These are phyloP conservation scores for Silurus glanis DNA, from an alignment of 2,113 vertebrate species.

Conservation along the genomic window DNA sequence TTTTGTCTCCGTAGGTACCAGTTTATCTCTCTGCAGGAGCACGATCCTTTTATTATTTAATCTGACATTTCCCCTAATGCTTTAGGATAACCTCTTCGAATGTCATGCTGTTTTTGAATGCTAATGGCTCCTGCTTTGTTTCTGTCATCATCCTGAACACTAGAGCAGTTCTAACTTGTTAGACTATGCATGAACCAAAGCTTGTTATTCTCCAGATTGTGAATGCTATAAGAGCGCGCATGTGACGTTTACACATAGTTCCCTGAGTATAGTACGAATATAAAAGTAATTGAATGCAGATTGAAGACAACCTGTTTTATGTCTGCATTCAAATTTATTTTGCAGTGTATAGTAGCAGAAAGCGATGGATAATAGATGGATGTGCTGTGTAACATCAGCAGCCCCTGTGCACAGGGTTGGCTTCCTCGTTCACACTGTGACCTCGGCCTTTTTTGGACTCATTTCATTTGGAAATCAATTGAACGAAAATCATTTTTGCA, in stretches of 20 bases:
- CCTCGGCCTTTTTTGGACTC: background rate
- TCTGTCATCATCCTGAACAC: background rate
- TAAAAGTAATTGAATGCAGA: background rate
- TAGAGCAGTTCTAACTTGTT: background rate
- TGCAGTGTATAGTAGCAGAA: background rate
- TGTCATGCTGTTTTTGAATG: background rate
- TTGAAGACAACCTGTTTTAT: background rate
- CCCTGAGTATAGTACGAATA: background rate
- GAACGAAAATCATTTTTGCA: constrained; percentile 64
- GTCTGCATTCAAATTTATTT: background rate
- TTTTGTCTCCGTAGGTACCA: constrained; percentile 46
- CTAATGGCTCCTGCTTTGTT: background rate
- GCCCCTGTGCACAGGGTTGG: background rate
- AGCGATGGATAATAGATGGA: background rate
- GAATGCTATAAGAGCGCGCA: background rate
- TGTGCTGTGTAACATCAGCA: background rate
- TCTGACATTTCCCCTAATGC: constrained; percentile 4
- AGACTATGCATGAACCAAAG: background rate
- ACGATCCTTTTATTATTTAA: background rate
- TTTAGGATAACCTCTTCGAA: constrained; percentile 9
- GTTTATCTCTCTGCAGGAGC: constrained; percentile 16
- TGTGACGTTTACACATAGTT: background rate
- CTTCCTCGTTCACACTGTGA: background rate
- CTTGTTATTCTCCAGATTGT: background rate
- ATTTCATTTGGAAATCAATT: constrained; percentile 34